phyloP scores from a whole-genome alignment of 2,797 vertebrate genomes.

The Manis crassicaudata region DNA sequence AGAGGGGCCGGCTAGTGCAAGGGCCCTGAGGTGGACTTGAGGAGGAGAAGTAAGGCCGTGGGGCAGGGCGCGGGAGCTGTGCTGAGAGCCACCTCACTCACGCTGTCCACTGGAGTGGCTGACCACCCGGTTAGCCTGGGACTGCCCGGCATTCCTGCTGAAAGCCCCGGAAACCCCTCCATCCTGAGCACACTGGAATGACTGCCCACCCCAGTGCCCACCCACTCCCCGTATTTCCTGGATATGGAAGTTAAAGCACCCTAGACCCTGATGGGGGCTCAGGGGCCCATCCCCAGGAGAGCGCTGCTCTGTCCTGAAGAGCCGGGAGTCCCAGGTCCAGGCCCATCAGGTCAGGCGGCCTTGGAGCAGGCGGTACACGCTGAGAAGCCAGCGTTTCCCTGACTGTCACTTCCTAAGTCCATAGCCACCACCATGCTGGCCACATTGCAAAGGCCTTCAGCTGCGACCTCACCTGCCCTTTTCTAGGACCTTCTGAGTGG shows the following conservation, averaged over 20 bases:
- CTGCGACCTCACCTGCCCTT: not conserved
- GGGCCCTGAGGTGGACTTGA: not conserved
- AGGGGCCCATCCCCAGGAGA: not conserved
- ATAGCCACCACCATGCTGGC: not conserved
- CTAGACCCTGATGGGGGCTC: not conserved
- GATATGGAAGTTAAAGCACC: not conserved
- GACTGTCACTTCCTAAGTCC: not conserved
- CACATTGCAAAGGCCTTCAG: not conserved
- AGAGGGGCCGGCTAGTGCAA: not conserved
- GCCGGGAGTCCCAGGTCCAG: not conserved
- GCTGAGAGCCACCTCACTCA: not conserved
- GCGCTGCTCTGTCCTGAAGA: not conserved
- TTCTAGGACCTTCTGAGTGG: not conserved
- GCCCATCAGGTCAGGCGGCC: not conserved
- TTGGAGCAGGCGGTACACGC: fast-evolving
- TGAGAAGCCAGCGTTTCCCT: not conserved
- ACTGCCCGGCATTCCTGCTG: not conserved
- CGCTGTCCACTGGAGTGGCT: not conserved
- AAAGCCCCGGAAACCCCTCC: not conserved
- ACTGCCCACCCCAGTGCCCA: not conserved
- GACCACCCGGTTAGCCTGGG: not conserved
- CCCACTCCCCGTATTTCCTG: not conserved
- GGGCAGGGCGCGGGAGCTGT: not conserved
- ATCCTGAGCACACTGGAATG: too few relatives aligned
- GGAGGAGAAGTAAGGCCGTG: not conserved